Evolutionary conservation across 2,888 invertebrate species (phyloP), one percentile per base, ranked within the genome.

Genomic region (Apantesis nais): DNA sequence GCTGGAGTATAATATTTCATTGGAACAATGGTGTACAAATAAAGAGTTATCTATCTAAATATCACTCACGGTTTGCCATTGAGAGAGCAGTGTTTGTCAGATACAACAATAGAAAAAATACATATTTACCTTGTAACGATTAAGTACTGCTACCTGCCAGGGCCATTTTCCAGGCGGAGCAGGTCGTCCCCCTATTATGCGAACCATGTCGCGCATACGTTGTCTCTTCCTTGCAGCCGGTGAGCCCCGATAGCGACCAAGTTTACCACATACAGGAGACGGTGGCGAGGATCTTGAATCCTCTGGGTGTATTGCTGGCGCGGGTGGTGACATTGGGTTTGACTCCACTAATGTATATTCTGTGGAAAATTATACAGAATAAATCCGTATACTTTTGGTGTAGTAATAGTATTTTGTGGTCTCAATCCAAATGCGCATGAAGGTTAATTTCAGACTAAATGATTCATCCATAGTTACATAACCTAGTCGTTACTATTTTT

Each of bases 61-160:
- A 52, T 4, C 48, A n/a, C 9, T 52, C n/a, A 52, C n/a, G 22
- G 48, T 2, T 52, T 52, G 19, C n/a, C 48, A 52, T 52, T 8
- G 2, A 9, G 22, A 8, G n/a, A 9, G n/a, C 16, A 14, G 16
- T 52, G 48, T 52, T n/a, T 52, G 5, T 48, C 7, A 48, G 19
- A 16, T 22, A 22, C 22, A 48, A 48, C 22, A 48, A 48, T 0
- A n/a, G 7, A 58, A 29, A 58, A 29, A 58, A 4, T 4, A 29
- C 16, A 29, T 11, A 12, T 60, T 67, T 91, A 97, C 98, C 95
- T 97, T 97, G 89, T 96, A 97, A 85, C 97, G 96, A 90, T 98
- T 99, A 73, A 99, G 95, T 68, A 99, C 97, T 67, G 98, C 98
- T 31, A 98, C 98, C 93, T 99, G 98, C 99, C 99, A 99, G 0